These are phyloP conservation scores for Gephyroberyx darwinii DNA, from an alignment of 2,797 vertebrate genomes.

Conservation along the genomic window DNA sequence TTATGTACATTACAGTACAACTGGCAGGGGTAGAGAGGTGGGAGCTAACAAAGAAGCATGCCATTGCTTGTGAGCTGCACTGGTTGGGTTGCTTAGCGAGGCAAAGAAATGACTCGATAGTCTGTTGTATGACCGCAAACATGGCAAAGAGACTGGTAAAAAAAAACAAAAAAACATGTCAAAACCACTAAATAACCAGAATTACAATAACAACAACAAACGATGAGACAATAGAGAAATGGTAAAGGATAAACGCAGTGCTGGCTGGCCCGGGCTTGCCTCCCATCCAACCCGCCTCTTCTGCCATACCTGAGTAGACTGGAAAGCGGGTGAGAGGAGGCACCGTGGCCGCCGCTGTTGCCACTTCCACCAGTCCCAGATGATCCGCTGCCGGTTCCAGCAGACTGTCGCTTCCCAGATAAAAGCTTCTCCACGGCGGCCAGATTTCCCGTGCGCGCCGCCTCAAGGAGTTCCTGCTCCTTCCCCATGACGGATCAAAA, in stretches of 20 bases:
- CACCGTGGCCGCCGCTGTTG: conserved; percentile 82
- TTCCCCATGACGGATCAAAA: conserved; percentile 89
- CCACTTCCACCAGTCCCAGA: conserved; percentile 77
- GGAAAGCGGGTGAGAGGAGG: conserved; percentile 89
- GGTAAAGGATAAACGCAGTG: not conserved
- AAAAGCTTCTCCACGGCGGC: conserved; percentile 95
- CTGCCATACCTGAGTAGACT: conserved; percentile 90
- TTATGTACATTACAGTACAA: conserved; percentile 37
- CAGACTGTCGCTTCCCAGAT: conserved; percentile 90
- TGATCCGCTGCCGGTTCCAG: conserved; percentile 81
- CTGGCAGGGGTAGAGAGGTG: conserved; percentile 42
- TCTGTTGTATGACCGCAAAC: not conserved
- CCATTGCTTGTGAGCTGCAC: conserved; percentile 43
- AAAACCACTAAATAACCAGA: not conserved
- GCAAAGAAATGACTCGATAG: not conserved
- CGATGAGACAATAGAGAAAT: not conserved
- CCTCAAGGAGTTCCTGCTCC: conserved; percentile 97
- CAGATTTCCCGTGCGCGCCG: conserved; percentile 95
- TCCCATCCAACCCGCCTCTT: conserved; percentile 8
- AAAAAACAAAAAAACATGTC: not conserved
- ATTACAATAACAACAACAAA: not conserved
- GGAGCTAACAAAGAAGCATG: conserved; percentile 77
- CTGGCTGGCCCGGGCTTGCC: not conserved
- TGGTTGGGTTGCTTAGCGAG: conserved; percentile 38
- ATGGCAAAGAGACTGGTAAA: not conserved